Evolutionary conservation across 2,888 invertebrate species (phyloP), one percentile per base, ranked within the genome.

Genomic region (Psococerastis gibbosa): DNA sequence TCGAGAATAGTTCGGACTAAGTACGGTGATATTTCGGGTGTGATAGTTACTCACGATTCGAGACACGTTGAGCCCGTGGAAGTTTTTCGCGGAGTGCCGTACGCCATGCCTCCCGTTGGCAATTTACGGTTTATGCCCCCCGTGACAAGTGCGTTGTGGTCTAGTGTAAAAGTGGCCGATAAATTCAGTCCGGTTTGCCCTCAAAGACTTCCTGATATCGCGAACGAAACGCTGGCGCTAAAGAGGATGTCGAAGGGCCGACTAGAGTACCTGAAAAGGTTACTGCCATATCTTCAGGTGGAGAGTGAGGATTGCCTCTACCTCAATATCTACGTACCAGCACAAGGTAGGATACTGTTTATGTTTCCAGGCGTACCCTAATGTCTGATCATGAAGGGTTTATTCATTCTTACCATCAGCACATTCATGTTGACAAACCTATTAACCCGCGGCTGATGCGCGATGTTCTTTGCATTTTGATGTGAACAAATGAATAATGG

Each of bases 251-350:
- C 94, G 6, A 76, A 75, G 54, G 92, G 89, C 18, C 69, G 92
- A 49, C 66, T 85, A 56, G 87, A 89, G 58, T 85, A 91, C 60
- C 69, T 95, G 55, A 82, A 78, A 61, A 73, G 89, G 55, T 70
- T 95, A 61, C 64, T 87, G 54, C 88, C 89, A 33, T 79, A 83
- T 60, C 70, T 95, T 52, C 75, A 75, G 52, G 82, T 91, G 60
- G 92, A 95, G 66, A 87, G 82, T 52, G 97, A 97, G 68, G 94
- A 97, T 67, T 97, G 97, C 59, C 74, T 97, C 49, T 92, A 89
- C 62, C 72, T 97, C 59, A 97, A 97, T 65, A 81, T 97, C 57
- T 97, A 92, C 68, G 87, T 89, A 20, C 95, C 95, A 43, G 83
- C 83, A 54, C 82, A 84, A 80, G 89, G 92, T 92, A 69, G 72